These are phyloP conservation scores for Drosophila meridionalis DNA, from an alignment of 2,888 invertebrate genomes.

Conservation along the genomic window DNA sequence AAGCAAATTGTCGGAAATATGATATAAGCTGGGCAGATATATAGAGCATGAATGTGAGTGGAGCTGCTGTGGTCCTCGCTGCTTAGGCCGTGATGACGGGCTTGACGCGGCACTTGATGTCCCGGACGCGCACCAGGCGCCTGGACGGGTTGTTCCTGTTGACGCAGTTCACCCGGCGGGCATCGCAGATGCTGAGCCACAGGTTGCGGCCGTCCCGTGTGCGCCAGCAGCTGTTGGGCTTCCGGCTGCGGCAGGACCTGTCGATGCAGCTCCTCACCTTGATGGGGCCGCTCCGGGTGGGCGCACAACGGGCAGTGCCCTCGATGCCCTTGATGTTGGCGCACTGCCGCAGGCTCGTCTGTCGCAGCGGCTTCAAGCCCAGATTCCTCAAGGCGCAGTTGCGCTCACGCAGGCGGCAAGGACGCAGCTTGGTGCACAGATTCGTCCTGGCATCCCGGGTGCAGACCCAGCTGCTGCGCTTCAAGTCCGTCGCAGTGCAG, in stretches of 20 bases:
- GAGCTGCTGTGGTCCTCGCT: not conserved
- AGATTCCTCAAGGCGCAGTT: constrained; percentile 57
- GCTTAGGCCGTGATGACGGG: constrained; percentile 25
- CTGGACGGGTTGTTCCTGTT: constrained; percentile 22
- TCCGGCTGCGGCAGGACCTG: constrained; percentile 19
- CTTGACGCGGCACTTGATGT: constrained; percentile 24
- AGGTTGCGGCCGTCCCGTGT: constrained; percentile 47
- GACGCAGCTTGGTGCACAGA: constrained; percentile 55
- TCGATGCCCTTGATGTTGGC: constrained; percentile 22
- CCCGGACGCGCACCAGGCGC: constrained; percentile 36
- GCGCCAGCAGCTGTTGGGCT: constrained; percentile 60
- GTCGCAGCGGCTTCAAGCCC: constrained; percentile 19
- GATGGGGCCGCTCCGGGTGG: constrained; percentile 2
- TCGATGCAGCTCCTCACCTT: constrained; percentile 16
- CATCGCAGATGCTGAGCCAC: constrained; percentile 65
- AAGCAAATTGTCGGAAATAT: not conserved
- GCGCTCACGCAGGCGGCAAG: constrained; percentile 65
- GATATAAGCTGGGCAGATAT: not conserved
- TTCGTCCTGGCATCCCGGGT: constrained; percentile 43
- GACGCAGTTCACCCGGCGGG: constrained; percentile 64
- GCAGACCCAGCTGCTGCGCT: constrained; percentile 48
- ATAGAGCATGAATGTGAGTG: not conserved
- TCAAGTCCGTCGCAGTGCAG: constrained; percentile 50
- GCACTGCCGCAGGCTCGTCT: constrained; percentile 32
- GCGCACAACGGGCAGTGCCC: constrained; percentile 38